Base-by-base conservation (phyloP, 2,888 invertebrate species). In the Thereva unica region DNA sequence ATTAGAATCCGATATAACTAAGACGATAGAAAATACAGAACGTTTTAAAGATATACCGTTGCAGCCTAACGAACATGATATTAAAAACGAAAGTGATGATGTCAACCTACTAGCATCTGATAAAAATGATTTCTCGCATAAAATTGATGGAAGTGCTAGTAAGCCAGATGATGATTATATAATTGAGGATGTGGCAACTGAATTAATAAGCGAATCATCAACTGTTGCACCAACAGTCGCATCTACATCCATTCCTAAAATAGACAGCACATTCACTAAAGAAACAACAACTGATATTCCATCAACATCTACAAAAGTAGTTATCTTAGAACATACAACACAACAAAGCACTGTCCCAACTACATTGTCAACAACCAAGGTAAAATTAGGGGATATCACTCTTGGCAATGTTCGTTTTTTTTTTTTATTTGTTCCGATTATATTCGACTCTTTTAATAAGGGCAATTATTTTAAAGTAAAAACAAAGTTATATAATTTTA, bases 11-110 rank as follows among this genome's bases (percentile, higher is more conserved):
- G 81, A 79, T 66, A 81, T 81, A 47, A 78, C 78, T 49, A 81
- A 81, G 70, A 81, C 80, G 23, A 80, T 81, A 71, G 81, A 81
- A 71, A 81, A 81, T 67, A 80, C 80, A 4, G 78, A 80, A 66
- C 76, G 77, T 69, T 75, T 80, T n/a, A 78, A 80, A 72, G 79
- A 80, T 64, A 55, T 73, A 52, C 71, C 71, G 35, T 70, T 74
- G 44, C 54, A 64, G 10, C n/a, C 37, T 4, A 54, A 34, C 7
- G 71, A 71, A 35, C 73, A 73, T 45, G 72, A 64, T 7, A 44
- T 54, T 45, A 53, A 53, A 38, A 42, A 12, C 34, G 50, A 53
- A 34, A 34, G 37, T 4, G 55, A 41, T 23, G 40, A 45, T 47
- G 47, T n/a, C 5, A 54, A 47, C 10, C 1, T 40, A 38, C 10